Percentiles rank a stretch among this genome's conserved stretches.
These are phyloP conservation scores for Nephrotoma appendiculata DNA, from an alignment of 2,888 invertebrate species.

Conservation along the genomic window DNA sequence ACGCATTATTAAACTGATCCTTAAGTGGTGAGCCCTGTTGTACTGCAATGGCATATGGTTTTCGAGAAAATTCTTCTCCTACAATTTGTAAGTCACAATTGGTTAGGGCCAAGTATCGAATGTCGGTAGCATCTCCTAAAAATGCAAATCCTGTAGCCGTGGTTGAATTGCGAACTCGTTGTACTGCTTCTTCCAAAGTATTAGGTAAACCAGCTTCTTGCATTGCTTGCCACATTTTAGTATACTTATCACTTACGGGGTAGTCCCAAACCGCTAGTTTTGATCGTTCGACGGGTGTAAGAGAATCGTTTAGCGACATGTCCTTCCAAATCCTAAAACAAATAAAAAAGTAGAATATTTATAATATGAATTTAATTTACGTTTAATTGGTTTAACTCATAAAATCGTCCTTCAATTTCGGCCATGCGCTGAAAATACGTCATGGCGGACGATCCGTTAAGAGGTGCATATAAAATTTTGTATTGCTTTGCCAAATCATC, in stretches of 20 bases:
- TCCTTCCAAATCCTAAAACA: constrained; percentile 82
- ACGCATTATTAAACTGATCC: constrained; percentile 92
- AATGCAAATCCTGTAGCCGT: constrained; percentile 81
- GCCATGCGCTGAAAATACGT: constrained; percentile 95
- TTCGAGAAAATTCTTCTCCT: constrained; percentile 93
- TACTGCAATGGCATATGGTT: constrained; percentile 94
- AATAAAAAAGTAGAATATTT: constrained; percentile 11
- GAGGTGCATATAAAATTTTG: constrained; percentile 89
- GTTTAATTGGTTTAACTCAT: constrained; percentile 37
- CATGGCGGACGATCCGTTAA: constrained; percentile 76
- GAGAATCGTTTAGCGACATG: constrained; percentile 88
- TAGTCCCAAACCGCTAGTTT: constrained; percentile 98
- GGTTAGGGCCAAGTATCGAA: constrained; percentile 39
- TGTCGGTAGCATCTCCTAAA: constrained; percentile 88
- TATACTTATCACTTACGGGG: constrained; percentile 95
- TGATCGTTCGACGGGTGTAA: constrained; percentile 77
- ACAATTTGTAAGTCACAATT: constrained; percentile 68
- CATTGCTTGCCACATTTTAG: constrained; percentile 98
- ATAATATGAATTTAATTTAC: constrained; percentile 32
- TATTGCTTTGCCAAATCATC: constrained; percentile 93
- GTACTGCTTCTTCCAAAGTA: constrained; percentile 63
- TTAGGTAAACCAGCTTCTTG: constrained; percentile 65
- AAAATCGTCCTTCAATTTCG: constrained; percentile 85
- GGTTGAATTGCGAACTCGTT: constrained; percentile 48
- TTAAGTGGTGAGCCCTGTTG: constrained; percentile 90